Conservation (phyloP, 2,113 vertebrate genomes). For the Galemys pyrenaicus region DNA sequence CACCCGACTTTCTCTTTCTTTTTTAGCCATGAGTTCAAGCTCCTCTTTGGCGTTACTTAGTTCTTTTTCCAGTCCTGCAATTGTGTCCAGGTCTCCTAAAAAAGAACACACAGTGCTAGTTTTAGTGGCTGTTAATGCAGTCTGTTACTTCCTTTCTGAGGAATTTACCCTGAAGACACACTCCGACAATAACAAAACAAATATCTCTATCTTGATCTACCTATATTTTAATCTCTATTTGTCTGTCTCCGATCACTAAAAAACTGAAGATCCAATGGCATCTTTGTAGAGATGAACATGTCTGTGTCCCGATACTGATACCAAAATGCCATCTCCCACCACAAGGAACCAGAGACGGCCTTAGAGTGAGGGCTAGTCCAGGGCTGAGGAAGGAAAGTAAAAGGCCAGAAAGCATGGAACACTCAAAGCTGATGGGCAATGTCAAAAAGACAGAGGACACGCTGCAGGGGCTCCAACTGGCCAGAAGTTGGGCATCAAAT, state of each 20-base stretch:
- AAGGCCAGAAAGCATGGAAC: neutral
- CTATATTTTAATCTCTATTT: too few relatives aligned
- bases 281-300: neutral
- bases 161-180: neutral
- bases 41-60: slow-evolving; percentile 89
- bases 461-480: neutral
- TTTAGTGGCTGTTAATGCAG: neutral
- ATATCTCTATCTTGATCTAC: too few relatives aligned
- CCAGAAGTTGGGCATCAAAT: neutral
- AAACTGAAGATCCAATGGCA: neutral
- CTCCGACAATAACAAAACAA: neutral
- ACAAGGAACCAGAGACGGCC: neutral
- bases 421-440: neutral
- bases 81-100: slow-evolving; percentile 71
- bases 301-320: neutral
- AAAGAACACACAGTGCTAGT: slow-evolving; percentile 20
- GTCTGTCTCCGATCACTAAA: neutral
- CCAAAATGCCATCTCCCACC: neutral
- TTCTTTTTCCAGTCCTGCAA: slow-evolving; percentile 85
- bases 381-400: neutral
- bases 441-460: neutral
- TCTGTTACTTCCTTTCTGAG: neutral
- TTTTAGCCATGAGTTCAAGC: slow-evolving; percentile 88
- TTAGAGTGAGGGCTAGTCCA: neutral
- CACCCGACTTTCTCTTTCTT: slow-evolving; percentile 91